phyloP scores from a whole-genome alignment of 1,140 invertebrate species.

The Diachasma alloeum region DNA sequence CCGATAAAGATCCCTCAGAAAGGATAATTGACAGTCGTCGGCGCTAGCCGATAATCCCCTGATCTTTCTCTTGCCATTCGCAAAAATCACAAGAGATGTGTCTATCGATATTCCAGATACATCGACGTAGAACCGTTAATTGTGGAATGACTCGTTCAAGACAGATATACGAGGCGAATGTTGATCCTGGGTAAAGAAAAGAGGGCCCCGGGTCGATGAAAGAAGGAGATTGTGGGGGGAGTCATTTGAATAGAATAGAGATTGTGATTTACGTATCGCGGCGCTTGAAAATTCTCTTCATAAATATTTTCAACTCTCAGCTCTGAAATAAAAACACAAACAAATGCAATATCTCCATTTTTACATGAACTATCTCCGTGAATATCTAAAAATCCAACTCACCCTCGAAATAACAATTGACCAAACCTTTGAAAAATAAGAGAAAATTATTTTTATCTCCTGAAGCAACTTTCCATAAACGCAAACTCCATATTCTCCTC shows the following conservation, averaged over 20 bases:
- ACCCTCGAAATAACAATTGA: background rate
- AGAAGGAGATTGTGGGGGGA: conserved; percentile 39
- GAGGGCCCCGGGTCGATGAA: background rate
- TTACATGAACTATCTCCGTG: background rate
- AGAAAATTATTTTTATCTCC: too few species aligned
- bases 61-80: background rate
- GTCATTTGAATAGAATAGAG: conserved; percentile 63
- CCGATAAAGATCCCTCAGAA: background rate
- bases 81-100: background rate
- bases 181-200: background rate
- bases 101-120: background rate
- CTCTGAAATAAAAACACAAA: background rate
- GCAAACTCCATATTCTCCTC: too few species aligned
- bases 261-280: conserved; percentile 55
- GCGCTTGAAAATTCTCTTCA: background rate
- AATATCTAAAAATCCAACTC: background rate
- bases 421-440: too few species aligned
- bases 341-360: background rate
- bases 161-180: conserved; percentile 4
- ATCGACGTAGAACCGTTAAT: background rate
- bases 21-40: background rate
- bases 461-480: too few species aligned
- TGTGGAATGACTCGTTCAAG: background rate
- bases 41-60: background rate
- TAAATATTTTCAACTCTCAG: background rate